Evolutionary conservation across 2,888 invertebrate genomes (phyloP).

Genomic region (Melanchra persicariae): DNA sequence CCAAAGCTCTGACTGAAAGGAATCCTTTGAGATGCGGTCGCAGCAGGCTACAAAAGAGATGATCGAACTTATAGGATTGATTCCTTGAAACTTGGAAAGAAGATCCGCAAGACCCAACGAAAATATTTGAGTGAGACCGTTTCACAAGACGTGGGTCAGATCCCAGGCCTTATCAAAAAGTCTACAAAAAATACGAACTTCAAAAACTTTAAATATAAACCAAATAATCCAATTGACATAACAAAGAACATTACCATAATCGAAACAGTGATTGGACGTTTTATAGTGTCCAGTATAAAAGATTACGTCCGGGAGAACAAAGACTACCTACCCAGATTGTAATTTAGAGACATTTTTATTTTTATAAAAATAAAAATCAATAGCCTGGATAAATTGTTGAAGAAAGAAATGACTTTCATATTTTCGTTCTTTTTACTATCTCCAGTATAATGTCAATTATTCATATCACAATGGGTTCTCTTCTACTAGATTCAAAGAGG

Average conservation of each 20-base stretch:
- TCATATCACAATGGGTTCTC: conserved; percentile 28
- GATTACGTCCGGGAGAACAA: conserved; percentile 35
- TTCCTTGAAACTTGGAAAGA: not conserved
- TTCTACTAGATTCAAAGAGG: conserved; percentile 8
- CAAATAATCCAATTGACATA: conserved; percentile 7
- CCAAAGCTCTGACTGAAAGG: not conserved
- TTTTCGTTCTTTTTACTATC: conserved; percentile 9
- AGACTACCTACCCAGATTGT: conserved; percentile 15
- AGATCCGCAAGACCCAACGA: too few species aligned
- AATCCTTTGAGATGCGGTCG: not conserved
- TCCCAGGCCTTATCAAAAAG: not conserved
- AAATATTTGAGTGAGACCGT: not conserved
- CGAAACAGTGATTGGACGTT: conserved; percentile 27
- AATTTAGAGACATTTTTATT: conserved; percentile 22
- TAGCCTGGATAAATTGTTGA: conserved; percentile 17
- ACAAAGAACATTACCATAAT: conserved; percentile 32
- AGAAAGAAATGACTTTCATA: conserved; percentile 25
- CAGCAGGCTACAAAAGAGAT: not conserved
- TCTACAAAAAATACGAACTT: not conserved
- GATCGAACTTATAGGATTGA: not conserved
- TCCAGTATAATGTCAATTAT: conserved; percentile 22
- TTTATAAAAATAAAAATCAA: conserved; percentile 33
- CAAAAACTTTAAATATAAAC: not conserved
- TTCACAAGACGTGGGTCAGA: not conserved
- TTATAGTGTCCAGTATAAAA: conserved; percentile 27